Conservation (phyloP, 1,140 invertebrate genomes). For the Lordiphosa clarofinis region DNA sequence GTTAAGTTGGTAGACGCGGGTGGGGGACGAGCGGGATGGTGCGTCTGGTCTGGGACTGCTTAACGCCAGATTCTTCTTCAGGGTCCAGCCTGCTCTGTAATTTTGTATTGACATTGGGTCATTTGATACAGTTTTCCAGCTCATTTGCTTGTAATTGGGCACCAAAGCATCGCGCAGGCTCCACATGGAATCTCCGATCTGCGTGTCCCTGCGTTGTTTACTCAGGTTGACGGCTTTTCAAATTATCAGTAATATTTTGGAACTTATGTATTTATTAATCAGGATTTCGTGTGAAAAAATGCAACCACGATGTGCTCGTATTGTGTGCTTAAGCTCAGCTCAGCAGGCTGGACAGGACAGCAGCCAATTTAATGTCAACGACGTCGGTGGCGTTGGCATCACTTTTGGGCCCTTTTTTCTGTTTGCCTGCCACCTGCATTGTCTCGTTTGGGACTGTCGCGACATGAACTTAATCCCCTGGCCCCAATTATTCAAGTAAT, state of each 20-base stretch:
- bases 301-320: conserved; percentile 11
- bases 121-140: conserved; percentile 79
- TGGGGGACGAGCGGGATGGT: not conserved
- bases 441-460: conserved; percentile 16
- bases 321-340: conserved; percentile 47
- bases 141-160: conserved; percentile 78
- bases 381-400: conserved; percentile 74
- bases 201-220: conserved; percentile 1
- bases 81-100: conserved; percentile 50
- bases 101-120: conserved; percentile 75
- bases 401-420: conserved; percentile 27
- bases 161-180: conserved; percentile 54
- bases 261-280: conserved; percentile 73
- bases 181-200: conserved; percentile 40
- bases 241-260: conserved; percentile 72
- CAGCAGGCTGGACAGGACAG: conserved; percentile 42
- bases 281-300: conserved; percentile 77
- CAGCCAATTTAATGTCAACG: conserved; percentile 66
- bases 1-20: conserved; percentile 40
- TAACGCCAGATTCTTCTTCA: conserved; percentile 42
- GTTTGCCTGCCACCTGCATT: conserved; percentile 55
- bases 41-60: conserved; percentile 29
- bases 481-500: conserved; percentile 77
- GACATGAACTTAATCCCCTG: conserved; percentile 66
- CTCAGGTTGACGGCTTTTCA: conserved; percentile 75